Conservation (phyloP, 2,113 vertebrate species). For the Etheostoma cragini region DNA sequence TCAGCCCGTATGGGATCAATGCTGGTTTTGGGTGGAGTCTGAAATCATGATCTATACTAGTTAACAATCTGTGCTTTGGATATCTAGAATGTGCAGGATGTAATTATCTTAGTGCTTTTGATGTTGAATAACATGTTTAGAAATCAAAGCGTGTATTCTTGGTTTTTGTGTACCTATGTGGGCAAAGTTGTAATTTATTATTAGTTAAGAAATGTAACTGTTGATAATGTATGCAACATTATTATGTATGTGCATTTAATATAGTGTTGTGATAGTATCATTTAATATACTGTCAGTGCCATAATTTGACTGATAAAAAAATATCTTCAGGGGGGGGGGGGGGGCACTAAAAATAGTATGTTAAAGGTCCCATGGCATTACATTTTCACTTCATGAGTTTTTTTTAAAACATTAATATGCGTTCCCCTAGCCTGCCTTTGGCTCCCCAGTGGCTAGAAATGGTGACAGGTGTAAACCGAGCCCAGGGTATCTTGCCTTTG, state of each 20-base stretch:
- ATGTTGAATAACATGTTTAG: not conserved
- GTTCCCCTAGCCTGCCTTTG: no score
- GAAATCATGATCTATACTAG: slow-evolving; percentile 29
- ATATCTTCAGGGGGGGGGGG: not conserved
- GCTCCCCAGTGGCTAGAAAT: no score
- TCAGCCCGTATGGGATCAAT: slow-evolving; percentile 40
- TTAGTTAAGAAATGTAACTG: not conserved
- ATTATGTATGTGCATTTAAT: not conserved
- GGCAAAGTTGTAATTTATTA: not conserved
- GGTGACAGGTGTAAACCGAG: no score
- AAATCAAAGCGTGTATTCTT: not conserved
- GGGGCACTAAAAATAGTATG: not conserved
- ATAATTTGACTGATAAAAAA: not conserved
- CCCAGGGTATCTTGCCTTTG: no score
- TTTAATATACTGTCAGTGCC: no score
- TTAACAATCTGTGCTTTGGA: slow-evolving; percentile 17
- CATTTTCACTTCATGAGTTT: no score
- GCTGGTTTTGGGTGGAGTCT: slow-evolving; percentile 23
- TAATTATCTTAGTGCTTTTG: not conserved
- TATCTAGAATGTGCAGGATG: not conserved
- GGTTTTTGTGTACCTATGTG: not conserved
- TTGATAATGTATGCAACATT: not conserved
- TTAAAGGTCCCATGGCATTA: no score
- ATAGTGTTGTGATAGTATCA: no score
- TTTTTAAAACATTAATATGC: no score